Base-by-base conservation (phyloP, 2,113 vertebrate genomes). In the Xyrauchen texanus region DNA sequence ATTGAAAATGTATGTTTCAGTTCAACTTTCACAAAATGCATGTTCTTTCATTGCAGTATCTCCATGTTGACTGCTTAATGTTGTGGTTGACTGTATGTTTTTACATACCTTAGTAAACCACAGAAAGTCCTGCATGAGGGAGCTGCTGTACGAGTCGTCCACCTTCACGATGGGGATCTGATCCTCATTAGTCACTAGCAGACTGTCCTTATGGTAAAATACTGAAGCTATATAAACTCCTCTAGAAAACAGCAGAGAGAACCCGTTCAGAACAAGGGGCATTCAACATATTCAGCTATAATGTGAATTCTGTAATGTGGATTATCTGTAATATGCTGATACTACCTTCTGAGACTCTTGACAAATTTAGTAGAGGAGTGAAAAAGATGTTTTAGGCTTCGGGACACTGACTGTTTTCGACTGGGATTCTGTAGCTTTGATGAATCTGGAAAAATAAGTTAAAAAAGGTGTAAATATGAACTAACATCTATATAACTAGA, bases 131-230 rank as follows among this genome's bases (percentile, higher is more conserved):
- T 98, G 97, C 91, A 91, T 96, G 85, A 98, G 92, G 68, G 95
- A 95, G 88, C 95, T 96, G 90, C 93, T 90, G 85, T 96, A 96
- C 80, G 95, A 97, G 87, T 98, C 96, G 74, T 99, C 98, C 70
- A 98, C 96, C 92, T 99, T 97, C 91, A 98, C 97, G 66, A 99
- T 97, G 67, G 98, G 98, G 84, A 99, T 94, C 89, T 98, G 97
- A 87, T 99, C 98, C 93, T 99, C 98, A 8, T 95, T 95, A 66
- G 96, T 98, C 87, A 99, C 96, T 90, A 99, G 91, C 55, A 99
- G 88, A 87, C 93, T 94, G 92, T 99, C 97, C 87, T 96, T 96
- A 85, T 97, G 94, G 92, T 98, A 96, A 93, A 99, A 97, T 81
- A 98, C 90, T 61, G 96, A 94, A 0, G 94, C 95, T 90, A 99